Percentiles rank a stretch among this genome's conserved stretches.
These are phyloP conservation scores for Hephaestus fuliginosus DNA, from an alignment of 2,797 vertebrate genomes.

Conservation along the genomic window DNA sequence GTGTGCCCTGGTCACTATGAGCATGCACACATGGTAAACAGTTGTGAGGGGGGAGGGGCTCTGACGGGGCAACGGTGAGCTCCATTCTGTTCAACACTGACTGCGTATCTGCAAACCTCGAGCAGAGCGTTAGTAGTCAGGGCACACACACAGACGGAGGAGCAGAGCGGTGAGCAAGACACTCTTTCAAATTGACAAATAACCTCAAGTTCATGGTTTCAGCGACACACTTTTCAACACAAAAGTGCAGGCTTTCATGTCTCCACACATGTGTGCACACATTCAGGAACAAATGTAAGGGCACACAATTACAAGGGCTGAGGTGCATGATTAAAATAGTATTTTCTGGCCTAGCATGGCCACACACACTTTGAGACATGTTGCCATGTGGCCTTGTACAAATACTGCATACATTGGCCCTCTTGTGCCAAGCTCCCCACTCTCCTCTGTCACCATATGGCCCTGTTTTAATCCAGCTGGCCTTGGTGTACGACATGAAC, in stretches of 20 bases:
- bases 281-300: neutral
- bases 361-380: slow-evolving; percentile 1
- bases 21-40: neutral
- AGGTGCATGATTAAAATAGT: slow-evolving; percentile 3
- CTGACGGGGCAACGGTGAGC: slow-evolving; percentile 16
- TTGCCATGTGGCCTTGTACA: slow-evolving; percentile 22
- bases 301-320: neutral
- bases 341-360: neutral
- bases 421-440: slow-evolving; percentile 18
- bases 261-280: neutral
- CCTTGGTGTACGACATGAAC: slow-evolving; percentile 41
- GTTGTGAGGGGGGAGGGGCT: slow-evolving; percentile 21
- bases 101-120: slow-evolving; percentile 17
- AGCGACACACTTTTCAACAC: slow-evolving; percentile 13
- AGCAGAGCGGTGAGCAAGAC: slow-evolving; percentile 39
- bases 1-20: slow-evolving; percentile 1
- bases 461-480: slow-evolving; percentile 58
- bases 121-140: slow-evolving; percentile 66
- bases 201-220: slow-evolving; percentile 51
- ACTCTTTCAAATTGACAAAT: slow-evolving; percentile 62
- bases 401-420: slow-evolving; percentile 47
- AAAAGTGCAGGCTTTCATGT: neutral
- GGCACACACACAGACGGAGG: slow-evolving; percentile 43
- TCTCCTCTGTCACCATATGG: slow-evolving; percentile 68
- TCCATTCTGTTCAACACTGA: slow-evolving; percentile 18